Evolutionary conservation across 2,888 invertebrate genomes (phyloP).

Genomic region (Drosophila greeni): DNA sequence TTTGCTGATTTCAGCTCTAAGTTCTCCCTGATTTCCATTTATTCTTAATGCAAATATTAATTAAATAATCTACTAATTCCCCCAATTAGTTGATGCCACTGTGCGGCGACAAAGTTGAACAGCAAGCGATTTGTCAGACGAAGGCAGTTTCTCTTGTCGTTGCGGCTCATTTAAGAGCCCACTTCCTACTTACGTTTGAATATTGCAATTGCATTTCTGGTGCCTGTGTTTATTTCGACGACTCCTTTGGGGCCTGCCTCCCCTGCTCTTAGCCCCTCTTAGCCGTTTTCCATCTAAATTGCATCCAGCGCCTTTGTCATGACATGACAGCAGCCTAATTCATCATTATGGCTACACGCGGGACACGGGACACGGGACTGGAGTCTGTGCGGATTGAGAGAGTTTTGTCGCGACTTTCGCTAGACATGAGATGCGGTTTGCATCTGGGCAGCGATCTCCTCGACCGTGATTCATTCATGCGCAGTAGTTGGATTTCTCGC

Average conservation of each 20-base stretch:
- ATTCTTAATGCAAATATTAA: background rate
- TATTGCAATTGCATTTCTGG: conserved; percentile 62
- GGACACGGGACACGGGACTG: conserved; percentile 29
- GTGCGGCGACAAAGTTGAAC: conserved; percentile 43
- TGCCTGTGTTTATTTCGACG: conserved; percentile 62
- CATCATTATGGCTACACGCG: conserved; percentile 72
- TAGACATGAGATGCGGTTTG: conserved; percentile 57
- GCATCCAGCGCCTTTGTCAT: conserved; percentile 76
- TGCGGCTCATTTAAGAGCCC: conserved; percentile 63
- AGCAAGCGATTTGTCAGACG: conserved; percentile 68
- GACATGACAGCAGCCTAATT: conserved; percentile 77
- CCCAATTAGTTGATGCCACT: conserved; percentile 32
- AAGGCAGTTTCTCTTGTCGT: conserved; percentile 31
- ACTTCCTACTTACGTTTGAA: conserved; percentile 69
- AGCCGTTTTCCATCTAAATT: conserved; percentile 49
- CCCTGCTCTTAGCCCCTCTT: background rate
- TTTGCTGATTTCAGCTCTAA: too few species aligned
- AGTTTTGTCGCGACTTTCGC: conserved; percentile 75
- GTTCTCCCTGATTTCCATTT: background rate
- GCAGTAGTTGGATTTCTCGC: conserved; percentile 65
- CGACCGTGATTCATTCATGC: conserved; percentile 68
- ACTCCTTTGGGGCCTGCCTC: background rate
- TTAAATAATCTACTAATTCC: background rate
- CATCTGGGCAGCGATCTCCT: conserved; percentile 58
- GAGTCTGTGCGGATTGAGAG: conserved; percentile 40